Percentiles rank a stretch among this genome's conserved stretches.
Conservation (phyloP, 2,113 vertebrate species). For the Caloenas nicobarica region DNA sequence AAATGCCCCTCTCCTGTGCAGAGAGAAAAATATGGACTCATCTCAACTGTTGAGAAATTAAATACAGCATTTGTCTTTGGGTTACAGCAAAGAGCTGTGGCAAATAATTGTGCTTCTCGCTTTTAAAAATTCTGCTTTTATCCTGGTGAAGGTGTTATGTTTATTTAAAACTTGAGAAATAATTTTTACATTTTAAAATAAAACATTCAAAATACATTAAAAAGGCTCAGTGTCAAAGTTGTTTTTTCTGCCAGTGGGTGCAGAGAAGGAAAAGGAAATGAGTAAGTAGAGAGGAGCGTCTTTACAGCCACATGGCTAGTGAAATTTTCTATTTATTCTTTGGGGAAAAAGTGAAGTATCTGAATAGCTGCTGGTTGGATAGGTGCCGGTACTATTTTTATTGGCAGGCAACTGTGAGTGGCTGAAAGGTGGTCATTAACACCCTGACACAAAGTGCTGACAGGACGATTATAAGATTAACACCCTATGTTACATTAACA, state of each 20-base stretch:
- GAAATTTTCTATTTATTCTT: conserved; percentile 39
- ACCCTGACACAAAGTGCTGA: conserved; percentile 77
- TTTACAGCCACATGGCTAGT: neutral
- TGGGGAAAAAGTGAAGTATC: conserved; percentile 23
- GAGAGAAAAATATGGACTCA: neutral
- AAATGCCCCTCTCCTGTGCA: conserved; percentile 2
- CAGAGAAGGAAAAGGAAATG: neutral
- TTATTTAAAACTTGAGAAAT: neutral
- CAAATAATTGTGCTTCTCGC: neutral
- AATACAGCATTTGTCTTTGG: neutral
- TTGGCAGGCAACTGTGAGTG: conserved; percentile 73
- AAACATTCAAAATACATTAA: neutral
- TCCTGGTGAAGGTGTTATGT: neutral
- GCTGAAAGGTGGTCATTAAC: conserved; percentile 82
- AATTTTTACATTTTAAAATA: neutral
- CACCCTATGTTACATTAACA: conserved; percentile 72
- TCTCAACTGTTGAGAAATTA: neutral
- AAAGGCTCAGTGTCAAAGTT: neutral
- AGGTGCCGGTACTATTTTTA: conserved; percentile 70
- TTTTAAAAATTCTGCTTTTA: neutral
- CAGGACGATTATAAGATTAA: conserved; percentile 82
- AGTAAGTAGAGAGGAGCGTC: neutral
- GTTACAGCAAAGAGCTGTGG: neutral
- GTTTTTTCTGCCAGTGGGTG: neutral
- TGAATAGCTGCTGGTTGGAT: conserved; percentile 64